Conservation (phyloP, 2,113 vertebrate genomes). For the Romanogobio albipinnatus region DNA sequence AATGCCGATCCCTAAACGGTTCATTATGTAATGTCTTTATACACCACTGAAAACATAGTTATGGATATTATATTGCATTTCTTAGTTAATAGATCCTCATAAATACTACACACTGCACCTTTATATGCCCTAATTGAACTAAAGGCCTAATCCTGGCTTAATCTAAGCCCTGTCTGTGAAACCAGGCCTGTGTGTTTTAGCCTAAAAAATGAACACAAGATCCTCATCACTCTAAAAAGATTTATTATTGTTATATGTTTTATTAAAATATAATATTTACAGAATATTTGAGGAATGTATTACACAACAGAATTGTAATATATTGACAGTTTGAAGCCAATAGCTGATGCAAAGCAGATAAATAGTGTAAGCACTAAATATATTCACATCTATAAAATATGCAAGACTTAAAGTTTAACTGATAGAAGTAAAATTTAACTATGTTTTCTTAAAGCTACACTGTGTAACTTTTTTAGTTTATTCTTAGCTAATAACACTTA, state of each 20-base stretch:
- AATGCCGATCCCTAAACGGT: too few species aligned
- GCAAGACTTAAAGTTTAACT: neutral
- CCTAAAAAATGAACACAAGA: neutral
- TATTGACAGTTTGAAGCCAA: neutral
- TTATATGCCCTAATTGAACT: too few species aligned
- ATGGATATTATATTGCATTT: too few species aligned
- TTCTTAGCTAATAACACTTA: too few species aligned
- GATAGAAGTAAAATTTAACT: neutral
- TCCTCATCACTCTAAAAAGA: neutral
- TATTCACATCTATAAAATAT: slow-evolving; percentile 7
- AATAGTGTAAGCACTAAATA: neutral
- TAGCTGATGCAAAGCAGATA: neutral
- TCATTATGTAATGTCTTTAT: too few species aligned
- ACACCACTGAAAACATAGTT: too few species aligned
- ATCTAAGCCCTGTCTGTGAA: too few species aligned
- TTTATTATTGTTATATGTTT: neutral
- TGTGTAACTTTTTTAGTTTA: too few species aligned
- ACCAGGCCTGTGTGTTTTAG: too few species aligned
- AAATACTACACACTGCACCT: too few species aligned
- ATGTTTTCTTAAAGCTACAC: neutral
- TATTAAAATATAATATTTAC: neutral
- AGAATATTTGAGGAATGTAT: neutral
- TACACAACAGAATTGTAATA: neutral
- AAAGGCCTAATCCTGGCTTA: too few species aligned
- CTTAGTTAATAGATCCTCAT: too few species aligned